Conservation (phyloP, 2,888 invertebrate genomes). For the Diplolepis rosae region DNA sequence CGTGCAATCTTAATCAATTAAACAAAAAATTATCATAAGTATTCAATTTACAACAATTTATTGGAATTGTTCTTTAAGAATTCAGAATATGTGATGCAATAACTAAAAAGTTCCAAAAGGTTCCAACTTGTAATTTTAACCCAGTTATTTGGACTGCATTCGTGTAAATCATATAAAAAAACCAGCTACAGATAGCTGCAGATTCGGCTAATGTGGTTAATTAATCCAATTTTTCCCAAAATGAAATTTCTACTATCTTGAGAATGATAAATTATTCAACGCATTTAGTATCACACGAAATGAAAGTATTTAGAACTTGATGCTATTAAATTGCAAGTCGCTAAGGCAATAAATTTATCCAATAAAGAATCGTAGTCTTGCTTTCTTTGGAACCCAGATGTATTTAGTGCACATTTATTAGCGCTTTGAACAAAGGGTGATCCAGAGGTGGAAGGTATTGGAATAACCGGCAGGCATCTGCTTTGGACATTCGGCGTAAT, state of each 20-base stretch:
- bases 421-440: conserved; percentile 60
- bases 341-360: conserved; percentile 29
- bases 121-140: no score
- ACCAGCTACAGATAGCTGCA: no score
- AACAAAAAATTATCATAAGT: no score
- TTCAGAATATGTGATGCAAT: no score
- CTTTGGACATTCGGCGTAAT: conserved; percentile 69
- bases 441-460: conserved; percentile 59
- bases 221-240: conserved; percentile 3
- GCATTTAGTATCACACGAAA: conserved; percentile 28
- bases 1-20: no score
- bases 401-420: conserved; percentile 65
- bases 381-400: conserved; percentile 42
- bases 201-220: no score
- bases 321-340: conserved; percentile 26
- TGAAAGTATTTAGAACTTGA: conserved; percentile 23
- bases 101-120: no score
- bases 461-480: conserved; percentile 67
- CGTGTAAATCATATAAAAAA: no score
- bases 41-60: no score
- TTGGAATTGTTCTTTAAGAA: no score
- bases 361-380: conserved; percentile 27
- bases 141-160: no score
- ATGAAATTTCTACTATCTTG: conserved; percentile 24
- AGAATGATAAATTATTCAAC: conserved; percentile 21